phyloP scores from a whole-genome alignment of 2,797 vertebrate species.

The Syndactyla subalaris region DNA sequence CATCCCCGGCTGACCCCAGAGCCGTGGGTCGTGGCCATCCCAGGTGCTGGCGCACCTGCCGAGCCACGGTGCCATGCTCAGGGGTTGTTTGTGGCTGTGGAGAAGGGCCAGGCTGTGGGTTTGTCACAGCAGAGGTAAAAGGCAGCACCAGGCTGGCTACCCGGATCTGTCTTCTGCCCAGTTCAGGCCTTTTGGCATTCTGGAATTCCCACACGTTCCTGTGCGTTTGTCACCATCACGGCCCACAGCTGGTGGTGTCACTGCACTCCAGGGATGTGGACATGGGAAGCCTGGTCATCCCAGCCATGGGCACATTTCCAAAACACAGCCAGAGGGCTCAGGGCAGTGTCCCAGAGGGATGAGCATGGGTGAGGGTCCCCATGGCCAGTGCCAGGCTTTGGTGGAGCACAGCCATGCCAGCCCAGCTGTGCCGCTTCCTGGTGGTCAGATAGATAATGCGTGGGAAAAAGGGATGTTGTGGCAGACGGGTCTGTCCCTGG shows the following conservation, averaged over 20 bases:
- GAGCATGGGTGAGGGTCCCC: fast-evolving
- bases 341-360: fast-evolving
- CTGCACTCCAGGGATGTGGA: background rate
- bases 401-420: background rate
- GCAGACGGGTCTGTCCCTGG: background rate
- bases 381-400: background rate
- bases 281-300: fast-evolving
- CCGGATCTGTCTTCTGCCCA: background rate
- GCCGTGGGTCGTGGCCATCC: background rate
- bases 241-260: background rate
- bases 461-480: background rate
- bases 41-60: fast-evolving
- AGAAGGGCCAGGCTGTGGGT: background rate
- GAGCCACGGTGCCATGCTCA: background rate
- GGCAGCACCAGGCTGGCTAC: background rate
- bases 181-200: background rate
- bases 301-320: fast-evolving
- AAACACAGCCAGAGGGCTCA: fast-evolving
- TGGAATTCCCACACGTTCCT: fast-evolving
- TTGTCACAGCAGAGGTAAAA: background rate
- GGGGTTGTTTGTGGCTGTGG: background rate
- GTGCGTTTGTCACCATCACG: fast-evolving
- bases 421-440: background rate
- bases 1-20: fast-evolving
- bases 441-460: background rate